A percentile compares a stretch with the other conserved stretches of the same genome.
These are phyloP conservation scores for Sebastes iracundus DNA, from an alignment of 2,797 vertebrate species.

Conservation along the genomic window DNA sequence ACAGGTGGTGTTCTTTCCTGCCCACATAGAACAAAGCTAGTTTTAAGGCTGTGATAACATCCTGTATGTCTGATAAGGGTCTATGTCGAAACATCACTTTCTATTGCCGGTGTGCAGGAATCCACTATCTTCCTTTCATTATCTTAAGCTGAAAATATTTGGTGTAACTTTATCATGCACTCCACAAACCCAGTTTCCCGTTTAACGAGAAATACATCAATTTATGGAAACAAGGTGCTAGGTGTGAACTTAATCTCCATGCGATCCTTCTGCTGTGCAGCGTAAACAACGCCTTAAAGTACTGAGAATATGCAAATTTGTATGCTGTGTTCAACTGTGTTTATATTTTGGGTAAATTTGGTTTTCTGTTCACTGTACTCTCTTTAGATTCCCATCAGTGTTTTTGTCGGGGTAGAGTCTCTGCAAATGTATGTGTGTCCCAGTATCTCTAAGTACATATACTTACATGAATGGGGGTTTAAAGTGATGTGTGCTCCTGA, in stretches of 20 bases:
- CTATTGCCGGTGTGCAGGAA: background rate
- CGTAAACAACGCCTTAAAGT: background rate
- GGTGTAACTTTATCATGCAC: background rate
- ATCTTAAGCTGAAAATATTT: background rate
- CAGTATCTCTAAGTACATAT: background rate
- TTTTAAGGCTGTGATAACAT: constrained; percentile 2
- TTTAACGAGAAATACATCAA: background rate
- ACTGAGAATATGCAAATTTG: background rate
- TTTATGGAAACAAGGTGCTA: background rate
- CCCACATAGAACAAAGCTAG: background rate
- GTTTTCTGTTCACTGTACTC: background rate
- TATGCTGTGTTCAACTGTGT: background rate
- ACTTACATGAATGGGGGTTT: constrained; percentile 25
- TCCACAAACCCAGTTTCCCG: background rate
- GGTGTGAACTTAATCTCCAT: background rate
- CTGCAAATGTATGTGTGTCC: background rate
- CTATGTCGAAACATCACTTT: background rate
- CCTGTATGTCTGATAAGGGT: background rate
- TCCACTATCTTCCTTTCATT: background rate
- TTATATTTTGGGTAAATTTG: background rate
- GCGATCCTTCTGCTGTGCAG: background rate
- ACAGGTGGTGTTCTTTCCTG: background rate
- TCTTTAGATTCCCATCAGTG: background rate
- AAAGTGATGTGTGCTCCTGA: constrained; percentile 35
- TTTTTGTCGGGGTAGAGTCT: background rate